phyloP scores from a whole-genome alignment of 2,113 vertebrate species.

The Aviceda subcristata region DNA sequence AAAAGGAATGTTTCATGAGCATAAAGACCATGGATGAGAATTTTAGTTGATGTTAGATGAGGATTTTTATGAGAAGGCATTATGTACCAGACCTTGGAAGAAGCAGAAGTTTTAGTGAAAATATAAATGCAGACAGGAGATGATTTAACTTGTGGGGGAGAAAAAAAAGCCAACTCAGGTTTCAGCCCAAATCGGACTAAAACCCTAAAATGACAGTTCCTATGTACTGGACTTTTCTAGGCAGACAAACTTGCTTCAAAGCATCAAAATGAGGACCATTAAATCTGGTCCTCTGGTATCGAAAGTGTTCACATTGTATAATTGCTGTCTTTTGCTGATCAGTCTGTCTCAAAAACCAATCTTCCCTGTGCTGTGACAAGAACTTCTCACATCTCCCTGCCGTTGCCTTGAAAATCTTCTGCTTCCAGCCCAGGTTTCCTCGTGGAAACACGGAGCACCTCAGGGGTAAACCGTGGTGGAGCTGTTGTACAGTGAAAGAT shows the following conservation, averaged over 20 bases:
- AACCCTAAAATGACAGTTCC: background rate
- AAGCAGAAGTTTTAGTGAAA: background rate
- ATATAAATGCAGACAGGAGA: background rate
- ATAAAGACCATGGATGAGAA: background rate
- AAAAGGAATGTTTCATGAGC: background rate
- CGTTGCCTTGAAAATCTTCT: background rate
- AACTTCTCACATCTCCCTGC: background rate
- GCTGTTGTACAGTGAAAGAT: rapidly evolving
- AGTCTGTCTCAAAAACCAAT: rapidly evolving
- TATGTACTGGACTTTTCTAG: background rate
- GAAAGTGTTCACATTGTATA: rapidly evolving
- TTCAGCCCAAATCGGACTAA: background rate
- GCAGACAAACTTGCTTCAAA: background rate
- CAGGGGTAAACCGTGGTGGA: rapidly evolving
- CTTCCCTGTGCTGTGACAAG: too few species aligned
- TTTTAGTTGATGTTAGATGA: background rate
- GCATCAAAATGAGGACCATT: rapidly evolving
- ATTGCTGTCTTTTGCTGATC: background rate
- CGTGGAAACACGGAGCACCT: rapidly evolving
- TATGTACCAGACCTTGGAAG: background rate
- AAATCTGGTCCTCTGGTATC: background rate
- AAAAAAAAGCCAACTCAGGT: background rate
- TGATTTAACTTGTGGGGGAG: background rate
- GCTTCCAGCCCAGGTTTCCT: background rate
- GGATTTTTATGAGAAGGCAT: background rate